phyloP scores from a whole-genome alignment of 2,113 vertebrate genomes.

The Eurystomus gularis region DNA sequence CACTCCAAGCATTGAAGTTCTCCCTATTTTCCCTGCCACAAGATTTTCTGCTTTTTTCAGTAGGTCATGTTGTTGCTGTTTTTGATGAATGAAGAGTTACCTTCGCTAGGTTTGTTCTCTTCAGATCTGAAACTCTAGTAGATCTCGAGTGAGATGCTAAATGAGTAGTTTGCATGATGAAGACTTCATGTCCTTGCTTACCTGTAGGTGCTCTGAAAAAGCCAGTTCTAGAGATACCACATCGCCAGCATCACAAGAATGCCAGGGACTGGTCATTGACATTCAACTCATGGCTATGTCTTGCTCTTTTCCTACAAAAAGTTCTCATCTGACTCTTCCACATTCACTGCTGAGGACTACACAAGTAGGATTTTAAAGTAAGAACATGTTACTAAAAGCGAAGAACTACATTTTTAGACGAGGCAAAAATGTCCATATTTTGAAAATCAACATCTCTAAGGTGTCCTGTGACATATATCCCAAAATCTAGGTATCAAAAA shows the following conservation, averaged over 20 bases:
- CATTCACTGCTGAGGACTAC: background rate
- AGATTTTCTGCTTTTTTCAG: background rate
- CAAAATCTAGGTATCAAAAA: background rate
- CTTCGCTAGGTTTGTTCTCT: background rate
- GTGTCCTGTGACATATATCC: background rate
- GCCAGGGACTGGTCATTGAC: background rate
- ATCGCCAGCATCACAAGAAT: background rate
- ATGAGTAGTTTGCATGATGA: background rate
- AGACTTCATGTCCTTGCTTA: background rate
- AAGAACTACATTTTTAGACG: background rate
- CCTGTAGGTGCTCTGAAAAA: background rate
- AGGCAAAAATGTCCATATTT: background rate
- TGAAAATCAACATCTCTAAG: background rate
- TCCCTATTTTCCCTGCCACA: background rate
- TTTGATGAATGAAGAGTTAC: background rate
- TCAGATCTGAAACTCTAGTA: background rate
- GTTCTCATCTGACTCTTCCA: background rate
- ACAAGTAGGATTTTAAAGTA: background rate
- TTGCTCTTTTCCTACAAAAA: background rate
- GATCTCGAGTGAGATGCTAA: background rate
- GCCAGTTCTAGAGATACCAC: background rate
- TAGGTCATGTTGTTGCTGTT: background rate
- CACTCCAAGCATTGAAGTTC: background rate
- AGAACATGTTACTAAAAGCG: background rate
- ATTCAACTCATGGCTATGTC: background rate